phyloP scores from a whole-genome alignment of 2,888 invertebrate species.

The Leucophenga montana region DNA sequence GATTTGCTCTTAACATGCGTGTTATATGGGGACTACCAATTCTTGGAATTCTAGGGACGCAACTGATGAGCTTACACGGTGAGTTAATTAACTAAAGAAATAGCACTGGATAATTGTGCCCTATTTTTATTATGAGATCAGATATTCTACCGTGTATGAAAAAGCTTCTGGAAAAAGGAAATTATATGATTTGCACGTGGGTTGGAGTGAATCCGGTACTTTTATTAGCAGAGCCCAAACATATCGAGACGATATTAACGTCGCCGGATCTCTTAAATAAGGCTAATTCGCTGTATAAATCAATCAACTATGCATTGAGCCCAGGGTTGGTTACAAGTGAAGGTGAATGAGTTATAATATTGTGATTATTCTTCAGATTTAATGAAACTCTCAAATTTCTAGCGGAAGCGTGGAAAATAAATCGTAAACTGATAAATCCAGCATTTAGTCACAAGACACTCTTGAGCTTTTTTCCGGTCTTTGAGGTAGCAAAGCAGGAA shows the following conservation, averaged over 20 bases:
- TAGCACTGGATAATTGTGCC: neutral
- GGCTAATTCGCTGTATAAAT: neutral
- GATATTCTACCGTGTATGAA: neutral
- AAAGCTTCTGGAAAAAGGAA: neutral
- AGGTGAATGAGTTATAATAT: neutral
- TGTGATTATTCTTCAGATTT: no score
- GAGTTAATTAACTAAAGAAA: neutral
- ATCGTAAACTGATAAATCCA: constrained; percentile 18
- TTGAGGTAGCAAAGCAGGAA: neutral
- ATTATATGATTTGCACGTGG: neutral
- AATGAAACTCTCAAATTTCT: neutral
- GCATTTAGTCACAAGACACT: constrained; percentile 21
- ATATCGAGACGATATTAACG: constrained; percentile 4
- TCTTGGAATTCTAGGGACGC: neutral
- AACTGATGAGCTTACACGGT: neutral
- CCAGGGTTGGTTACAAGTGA: neutral
- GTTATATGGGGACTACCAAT: neutral
- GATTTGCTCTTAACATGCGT: neutral
- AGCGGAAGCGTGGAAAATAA: constrained; percentile 16
- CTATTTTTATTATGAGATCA: neutral
- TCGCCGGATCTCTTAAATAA: constrained; percentile 7
- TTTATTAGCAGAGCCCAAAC: neutral
- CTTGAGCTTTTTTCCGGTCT: constrained; percentile 15
- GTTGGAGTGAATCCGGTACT: neutral
- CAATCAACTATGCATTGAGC: neutral